Base-by-base conservation (phyloP, 2,888 invertebrate genomes). In the Physocephala rufipes region DNA sequence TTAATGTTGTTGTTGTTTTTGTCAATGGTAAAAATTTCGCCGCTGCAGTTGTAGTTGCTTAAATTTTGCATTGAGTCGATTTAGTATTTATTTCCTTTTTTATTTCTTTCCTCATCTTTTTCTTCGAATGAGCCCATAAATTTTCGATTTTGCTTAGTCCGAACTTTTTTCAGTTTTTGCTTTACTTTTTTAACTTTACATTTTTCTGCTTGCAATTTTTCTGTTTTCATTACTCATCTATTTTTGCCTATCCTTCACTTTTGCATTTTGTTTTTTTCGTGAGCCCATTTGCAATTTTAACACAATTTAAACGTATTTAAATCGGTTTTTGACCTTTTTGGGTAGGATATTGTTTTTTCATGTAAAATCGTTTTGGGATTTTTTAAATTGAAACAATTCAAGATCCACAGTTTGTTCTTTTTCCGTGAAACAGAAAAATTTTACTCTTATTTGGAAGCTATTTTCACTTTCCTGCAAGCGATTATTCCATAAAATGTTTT, bases 301-400 rank as follows among this genome's bases (percentile, higher is more conserved):
- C 71, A 74, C 73, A 74, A 73, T 73, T 71, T 70, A 71, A 62
- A 71, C 68, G 74, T 73, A 73, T 73, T 73, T 71, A 71, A 70
- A 71, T 71, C 63, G 69, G 16, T 26, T 67, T 67, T 59, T 45
- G 36, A 58, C 45, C 43, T 67, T 51, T 67, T 67, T 58, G 36
- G n/a, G n/a, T 61, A 30, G 61, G 19, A 61, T 61, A 16, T 61
- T 12, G 36, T 4, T 61, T 16, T 24, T 12, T 61, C 36, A 24
- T 30, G 36, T 36, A n/a, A n/a, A n/a, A n/a, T n/a, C n/a, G n/a
- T n/a, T n/a, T n/a, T n/a, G n/a, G n/a, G n/a, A n/a, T n/a, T n/a
- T n/a, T n/a, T n/a, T n/a, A n/a, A n/a, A n/a, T n/a, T n/a, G n/a
- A n/a, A n/a, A n/a, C n/a, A n/a, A n/a, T n/a, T n/a, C n/a, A n/a